Base-by-base conservation (phyloP, 2,113 vertebrate genomes). In the Microcebus lehilahytsara region DNA sequence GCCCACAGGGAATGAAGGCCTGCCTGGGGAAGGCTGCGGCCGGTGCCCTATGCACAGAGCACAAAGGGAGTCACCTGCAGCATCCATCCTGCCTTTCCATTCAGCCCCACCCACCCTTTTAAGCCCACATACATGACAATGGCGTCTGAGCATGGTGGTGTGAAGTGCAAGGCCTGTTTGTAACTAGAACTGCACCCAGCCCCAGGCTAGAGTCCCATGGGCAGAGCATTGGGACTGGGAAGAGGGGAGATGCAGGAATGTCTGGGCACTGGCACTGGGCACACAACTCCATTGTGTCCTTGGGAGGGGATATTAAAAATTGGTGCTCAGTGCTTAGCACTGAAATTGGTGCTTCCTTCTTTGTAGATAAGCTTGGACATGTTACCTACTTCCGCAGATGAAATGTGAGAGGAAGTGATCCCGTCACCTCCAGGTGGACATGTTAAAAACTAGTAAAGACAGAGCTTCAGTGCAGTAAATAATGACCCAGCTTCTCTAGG, bases 111-210 rank as follows among this genome's bases (percentile, higher is more conserved):
- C 69, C 40, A 9, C 22, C 69, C 69, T 72, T 37, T 71, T 22
- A 72, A 71, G 40, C 10, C 20, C 69, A 72, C 22, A 37, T 72
- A 72, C 22, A 37, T 72, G 37, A 72, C 17, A 12, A 11, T 40
- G 69, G 40, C 12, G 25, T 25, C 7, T 75, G 42, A 2, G 7
- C 0, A 3, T 9, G 22, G 23, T 9, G 12, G 42, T 40, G 25
- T 49, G 14, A 49, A 16, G 4, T 8, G 1, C 23, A 27, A 49
- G 40, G 42, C 3, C 3, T 42, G 23, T 74, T 74, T 40, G 71
- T 37, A 8, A 40, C 71, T 7, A 40, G 40, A 74, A 23, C 40
- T 74, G 40, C 22, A 40, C 71, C 27, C 53, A 56, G 53, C 53
- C 53, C 53, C 53, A 56, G 53, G 17, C 17, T 6, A 56, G 53